A percentile compares a stretch with the other conserved stretches of the same genome.
These are phyloP conservation scores for Oxystoma pomonae DNA, from an alignment of 2,888 invertebrate species.

Conservation along the genomic window DNA sequence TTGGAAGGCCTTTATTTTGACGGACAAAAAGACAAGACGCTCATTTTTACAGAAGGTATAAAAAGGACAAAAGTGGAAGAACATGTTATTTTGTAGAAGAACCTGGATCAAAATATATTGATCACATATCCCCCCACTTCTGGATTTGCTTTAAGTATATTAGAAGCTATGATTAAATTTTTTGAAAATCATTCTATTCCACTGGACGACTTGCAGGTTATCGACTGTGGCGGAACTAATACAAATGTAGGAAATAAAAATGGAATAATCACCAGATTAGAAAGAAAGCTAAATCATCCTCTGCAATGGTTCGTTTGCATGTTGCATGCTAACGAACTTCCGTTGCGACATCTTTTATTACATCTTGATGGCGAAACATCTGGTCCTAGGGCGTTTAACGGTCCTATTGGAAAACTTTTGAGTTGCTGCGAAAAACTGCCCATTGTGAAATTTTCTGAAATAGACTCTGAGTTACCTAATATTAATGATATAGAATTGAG, in stretches of 20 bases:
- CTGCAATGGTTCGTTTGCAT: slow-evolving; percentile 28
- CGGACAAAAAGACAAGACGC: no score
- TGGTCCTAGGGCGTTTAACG: slow-evolving; percentile 10
- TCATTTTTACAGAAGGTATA: no score
- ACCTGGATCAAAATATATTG: slow-evolving; percentile 7
- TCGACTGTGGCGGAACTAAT: slow-evolving; percentile 29
- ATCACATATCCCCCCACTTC: slow-evolving; percentile 13
- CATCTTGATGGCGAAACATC: slow-evolving; percentile 17
- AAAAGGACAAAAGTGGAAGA: slow-evolving; percentile 4
- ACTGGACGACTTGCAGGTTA: slow-evolving; percentile 5
- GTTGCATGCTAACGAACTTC: slow-evolving; percentile 17
- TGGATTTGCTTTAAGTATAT: slow-evolving; percentile 6
- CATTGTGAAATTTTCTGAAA: slow-evolving; percentile 10
- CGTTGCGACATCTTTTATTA: slow-evolving; percentile 14
- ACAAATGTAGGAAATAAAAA: slow-evolving; percentile 26
- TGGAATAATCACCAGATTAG: slow-evolving; percentile 27
- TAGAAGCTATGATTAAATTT: not conserved
- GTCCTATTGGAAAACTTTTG: slow-evolving; percentile 6
- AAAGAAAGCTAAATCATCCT: slow-evolving; percentile 22
- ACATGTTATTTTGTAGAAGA: slow-evolving; percentile 9
- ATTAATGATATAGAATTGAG: slow-evolving; percentile 6
- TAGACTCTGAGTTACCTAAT: slow-evolving; percentile 7
- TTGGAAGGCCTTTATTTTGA: no score
- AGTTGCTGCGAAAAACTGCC: slow-evolving; percentile 5
- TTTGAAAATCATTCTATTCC: not conserved